Evolutionary conservation across 2,797 vertebrate species (phyloP).

Genomic region (Prionace glauca): DNA sequence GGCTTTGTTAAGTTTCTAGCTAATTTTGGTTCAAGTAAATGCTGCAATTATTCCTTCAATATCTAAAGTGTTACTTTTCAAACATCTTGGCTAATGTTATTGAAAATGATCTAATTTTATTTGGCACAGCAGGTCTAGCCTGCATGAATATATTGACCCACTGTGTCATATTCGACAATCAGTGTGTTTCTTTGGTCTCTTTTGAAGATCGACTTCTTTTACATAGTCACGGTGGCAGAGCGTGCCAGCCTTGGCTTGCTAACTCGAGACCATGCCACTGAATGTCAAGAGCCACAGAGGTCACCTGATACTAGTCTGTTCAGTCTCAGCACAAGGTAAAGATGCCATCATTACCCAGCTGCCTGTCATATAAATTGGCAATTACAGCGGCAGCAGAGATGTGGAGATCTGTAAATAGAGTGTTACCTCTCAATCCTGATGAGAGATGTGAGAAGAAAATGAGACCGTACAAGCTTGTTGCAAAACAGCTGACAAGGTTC

Average conservation of each 20-base stretch:
- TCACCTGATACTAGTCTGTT: slow-evolving; percentile 80
- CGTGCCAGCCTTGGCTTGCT: slow-evolving; percentile 49
- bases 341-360: slow-evolving; percentile 99
- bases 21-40: neutral
- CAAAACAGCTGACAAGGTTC: slow-evolving; percentile 72
- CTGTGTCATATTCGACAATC: slow-evolving; percentile 75
- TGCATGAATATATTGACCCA: slow-evolving; percentile 78
- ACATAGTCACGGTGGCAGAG: slow-evolving; percentile 54
- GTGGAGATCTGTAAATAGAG: slow-evolving; percentile 95
- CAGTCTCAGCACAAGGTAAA: slow-evolving; percentile 88
- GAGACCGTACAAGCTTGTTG: slow-evolving; percentile 65
- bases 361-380: slow-evolving; percentile 99
- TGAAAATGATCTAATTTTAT: slow-evolving; percentile 15
- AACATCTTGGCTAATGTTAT: neutral
- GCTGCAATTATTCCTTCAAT: neutral
- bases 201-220: slow-evolving; percentile 68
- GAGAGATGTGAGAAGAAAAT: slow-evolving; percentile 70
- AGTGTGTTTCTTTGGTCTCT: slow-evolving; percentile 72
- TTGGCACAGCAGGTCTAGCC: neutral
- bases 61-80: neutral
- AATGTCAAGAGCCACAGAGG: slow-evolving; percentile 79
- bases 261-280: slow-evolving; percentile 75
- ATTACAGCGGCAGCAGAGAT: slow-evolving; percentile 77
- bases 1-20: neutral
- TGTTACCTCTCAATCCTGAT: slow-evolving; percentile 72